Conservation (phyloP, 2,113 vertebrate species). For the Indicator maculatus region DNA sequence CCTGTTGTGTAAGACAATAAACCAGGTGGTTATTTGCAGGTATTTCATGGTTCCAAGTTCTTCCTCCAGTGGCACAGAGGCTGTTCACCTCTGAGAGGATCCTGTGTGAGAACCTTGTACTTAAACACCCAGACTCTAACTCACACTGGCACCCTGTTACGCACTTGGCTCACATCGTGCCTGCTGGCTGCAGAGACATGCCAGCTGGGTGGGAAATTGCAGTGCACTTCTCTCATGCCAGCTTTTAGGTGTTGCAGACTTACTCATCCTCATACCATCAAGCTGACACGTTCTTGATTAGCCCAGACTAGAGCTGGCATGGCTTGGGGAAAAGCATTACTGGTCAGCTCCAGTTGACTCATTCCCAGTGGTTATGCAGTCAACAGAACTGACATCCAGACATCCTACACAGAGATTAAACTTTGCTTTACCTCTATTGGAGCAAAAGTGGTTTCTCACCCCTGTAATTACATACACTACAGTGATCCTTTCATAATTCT, state of each 20-base stretch:
- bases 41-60: neutral
- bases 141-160: neutral
- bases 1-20: neutral
- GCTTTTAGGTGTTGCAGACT: conserved; percentile 46
- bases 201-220: conserved; percentile 25
- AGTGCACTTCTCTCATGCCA: neutral
- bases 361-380: neutral
- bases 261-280: conserved; percentile 39
- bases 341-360: conserved; percentile 25
- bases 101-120: neutral
- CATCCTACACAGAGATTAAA: neutral
- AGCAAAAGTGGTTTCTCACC: neutral
- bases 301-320: conserved; percentile 55
- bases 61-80: neutral
- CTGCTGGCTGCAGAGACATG: neutral
- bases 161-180: neutral
- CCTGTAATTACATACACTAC: neutral
- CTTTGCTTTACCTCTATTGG: neutral
- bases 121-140: neutral
- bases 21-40: neutral
- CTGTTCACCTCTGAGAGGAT: neutral
- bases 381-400: neutral
- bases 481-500: neutral
- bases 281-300: conserved; percentile 31
- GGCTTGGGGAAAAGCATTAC: conserved; percentile 8